Conservation (phyloP, 2,888 invertebrate genomes). For the Andrena hattorfiana region DNA sequence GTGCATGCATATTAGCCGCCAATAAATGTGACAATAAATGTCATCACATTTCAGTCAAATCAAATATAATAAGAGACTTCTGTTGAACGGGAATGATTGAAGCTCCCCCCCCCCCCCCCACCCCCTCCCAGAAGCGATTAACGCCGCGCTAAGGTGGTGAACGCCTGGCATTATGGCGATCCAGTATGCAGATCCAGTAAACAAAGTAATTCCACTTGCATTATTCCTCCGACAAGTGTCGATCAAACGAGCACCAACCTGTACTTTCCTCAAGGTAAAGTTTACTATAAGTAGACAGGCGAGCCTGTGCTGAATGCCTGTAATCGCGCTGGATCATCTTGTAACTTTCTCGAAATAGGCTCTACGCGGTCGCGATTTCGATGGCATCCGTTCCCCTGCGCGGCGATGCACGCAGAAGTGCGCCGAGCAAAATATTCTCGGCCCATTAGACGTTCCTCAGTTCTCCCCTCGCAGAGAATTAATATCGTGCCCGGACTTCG, state of each 20-base stretch:
- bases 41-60: background rate
- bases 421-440: slow-evolving; percentile 7
- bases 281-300: slow-evolving; percentile 19
- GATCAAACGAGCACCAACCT: slow-evolving; percentile 21
- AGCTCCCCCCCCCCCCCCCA: no score
- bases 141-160: background rate
- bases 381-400: slow-evolving; percentile 42
- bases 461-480: background rate
- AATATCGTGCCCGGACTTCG: background rate
- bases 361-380: slow-evolving; percentile 51
- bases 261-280: slow-evolving; percentile 36
- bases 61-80: background rate
- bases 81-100: background rate
- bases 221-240: slow-evolving; percentile 1
- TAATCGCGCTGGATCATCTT: slow-evolving; percentile 43
- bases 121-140: background rate
- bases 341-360: slow-evolving; percentile 59
- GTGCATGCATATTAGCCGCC: background rate
- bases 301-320: slow-evolving; percentile 29
- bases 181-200: background rate
- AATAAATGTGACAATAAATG: background rate
- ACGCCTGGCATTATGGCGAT: background rate
- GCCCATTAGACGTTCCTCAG: background rate
- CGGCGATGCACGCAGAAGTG: background rate
- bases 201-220: background rate